Percentiles rank a stretch among this genome's conserved stretches.
Conservation (phyloP, 2,888 invertebrate species). For the Sphaerophoria rueppellii region DNA sequence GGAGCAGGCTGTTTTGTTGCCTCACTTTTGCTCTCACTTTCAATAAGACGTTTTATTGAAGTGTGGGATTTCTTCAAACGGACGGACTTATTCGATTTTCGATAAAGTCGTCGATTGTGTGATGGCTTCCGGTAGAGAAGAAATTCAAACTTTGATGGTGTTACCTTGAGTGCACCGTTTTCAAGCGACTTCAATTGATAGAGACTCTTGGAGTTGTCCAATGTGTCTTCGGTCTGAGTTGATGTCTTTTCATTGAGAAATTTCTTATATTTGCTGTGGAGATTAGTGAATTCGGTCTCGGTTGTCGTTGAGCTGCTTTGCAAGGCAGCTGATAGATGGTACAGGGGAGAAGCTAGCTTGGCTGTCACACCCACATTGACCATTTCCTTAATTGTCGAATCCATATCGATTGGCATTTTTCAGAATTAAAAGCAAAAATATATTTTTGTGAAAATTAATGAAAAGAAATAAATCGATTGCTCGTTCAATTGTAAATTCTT, state of each 20-base stretch:
- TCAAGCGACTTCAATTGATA: slow-evolving; percentile 77
- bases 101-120: slow-evolving; percentile 76
- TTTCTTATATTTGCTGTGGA: slow-evolving; percentile 54
- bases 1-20: slow-evolving; percentile 17
- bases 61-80: slow-evolving; percentile 55
- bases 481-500: neutral
- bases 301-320: slow-evolving; percentile 78
- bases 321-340: slow-evolving; percentile 73
- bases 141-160: slow-evolving; percentile 80
- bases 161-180: slow-evolving; percentile 59
- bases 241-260: slow-evolving; percentile 73
- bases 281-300: slow-evolving; percentile 76
- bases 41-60: slow-evolving; percentile 55
- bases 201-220: slow-evolving; percentile 75
- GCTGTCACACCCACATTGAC: slow-evolving; percentile 80
- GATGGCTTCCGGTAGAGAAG: slow-evolving; percentile 76
- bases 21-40: slow-evolving; percentile 63
- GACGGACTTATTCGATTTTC: slow-evolving; percentile 82
- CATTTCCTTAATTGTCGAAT: slow-evolving; percentile 35
- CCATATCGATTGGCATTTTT: slow-evolving; percentile 31
- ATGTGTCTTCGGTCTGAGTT: slow-evolving; percentile 63
- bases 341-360: slow-evolving; percentile 78
- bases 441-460: neutral
- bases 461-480: slow-evolving; percentile 8
- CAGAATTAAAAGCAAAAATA: neutral